Evolutionary conservation across 2,888 invertebrate genomes (phyloP).

Genomic region (Perizoma flavofasciatum): DNA sequence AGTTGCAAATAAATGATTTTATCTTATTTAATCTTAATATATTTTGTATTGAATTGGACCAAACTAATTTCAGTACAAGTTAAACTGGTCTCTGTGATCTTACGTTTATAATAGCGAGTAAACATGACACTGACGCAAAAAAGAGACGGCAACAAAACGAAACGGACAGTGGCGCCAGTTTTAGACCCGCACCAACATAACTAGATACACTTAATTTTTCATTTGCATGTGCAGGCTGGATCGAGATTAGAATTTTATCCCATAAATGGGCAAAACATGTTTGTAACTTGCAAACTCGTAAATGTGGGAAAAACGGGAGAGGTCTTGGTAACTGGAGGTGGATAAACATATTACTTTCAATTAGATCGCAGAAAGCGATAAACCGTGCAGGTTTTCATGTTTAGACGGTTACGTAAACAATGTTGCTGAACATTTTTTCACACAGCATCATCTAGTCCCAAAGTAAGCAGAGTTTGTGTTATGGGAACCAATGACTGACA

Average conservation of each 20-base stretch:
- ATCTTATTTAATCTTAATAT: too few relatives aligned
- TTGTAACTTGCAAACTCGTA: neutral
- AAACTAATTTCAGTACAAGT: slow-evolving; percentile 46
- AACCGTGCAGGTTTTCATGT: too few relatives aligned
- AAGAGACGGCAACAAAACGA: slow-evolving; percentile 36
- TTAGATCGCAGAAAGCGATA: neutral
- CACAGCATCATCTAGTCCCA: too few relatives aligned
- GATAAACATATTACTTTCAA: neutral
- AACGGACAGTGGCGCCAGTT: slow-evolving; percentile 33
- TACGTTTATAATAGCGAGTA: slow-evolving; percentile 45
- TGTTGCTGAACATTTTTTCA: too few relatives aligned
- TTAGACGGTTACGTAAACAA: too few relatives aligned
- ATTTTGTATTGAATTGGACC: too few relatives aligned
- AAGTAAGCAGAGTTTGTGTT: too few relatives aligned
- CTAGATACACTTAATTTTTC: neutral
- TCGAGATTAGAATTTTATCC: slow-evolving; percentile 25
- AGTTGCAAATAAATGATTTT: too few relatives aligned
- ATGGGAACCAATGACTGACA: too few relatives aligned
- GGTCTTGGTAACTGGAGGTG: neutral
- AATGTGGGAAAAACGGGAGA: neutral
- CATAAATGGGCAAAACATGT: slow-evolving; percentile 11
- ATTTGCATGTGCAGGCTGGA: slow-evolving; percentile 11
- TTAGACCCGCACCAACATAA: slow-evolving; percentile 10
- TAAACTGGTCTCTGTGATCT: slow-evolving; percentile 46
- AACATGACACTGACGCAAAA: slow-evolving; percentile 46